These are phyloP conservation scores for Sinosuthora webbiana DNA, from an alignment of 2,113 vertebrate genomes.

Conservation along the genomic window DNA sequence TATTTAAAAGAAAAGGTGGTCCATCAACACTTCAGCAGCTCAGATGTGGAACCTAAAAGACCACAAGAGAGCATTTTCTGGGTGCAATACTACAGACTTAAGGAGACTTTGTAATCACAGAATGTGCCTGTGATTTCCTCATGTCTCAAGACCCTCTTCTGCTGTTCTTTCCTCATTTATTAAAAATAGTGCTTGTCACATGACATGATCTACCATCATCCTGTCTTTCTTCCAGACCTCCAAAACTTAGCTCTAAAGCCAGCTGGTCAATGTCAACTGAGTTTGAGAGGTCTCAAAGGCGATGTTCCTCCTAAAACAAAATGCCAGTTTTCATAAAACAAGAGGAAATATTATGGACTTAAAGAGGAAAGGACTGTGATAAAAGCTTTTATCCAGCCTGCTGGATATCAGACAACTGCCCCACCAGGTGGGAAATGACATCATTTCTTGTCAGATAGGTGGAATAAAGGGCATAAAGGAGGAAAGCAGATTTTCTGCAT, in stretches of 20 bases:
- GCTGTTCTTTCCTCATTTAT: neutral
- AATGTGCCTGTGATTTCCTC: neutral
- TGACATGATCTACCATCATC: neutral
- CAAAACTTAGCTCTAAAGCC: neutral
- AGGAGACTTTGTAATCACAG: neutral
- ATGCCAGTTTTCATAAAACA: neutral
- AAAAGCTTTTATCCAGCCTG: neutral
- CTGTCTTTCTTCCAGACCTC: neutral
- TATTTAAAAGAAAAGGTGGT: neutral
- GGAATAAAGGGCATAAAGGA: neutral
- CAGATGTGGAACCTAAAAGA: neutral
- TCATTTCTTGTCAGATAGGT: neutral
- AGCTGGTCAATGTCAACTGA: neutral
- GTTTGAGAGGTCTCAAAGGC: neutral
- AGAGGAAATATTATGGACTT: neutral
- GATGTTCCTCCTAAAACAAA: neutral
- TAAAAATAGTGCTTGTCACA: neutral
- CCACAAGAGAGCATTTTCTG: neutral
- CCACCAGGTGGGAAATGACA: neutral
- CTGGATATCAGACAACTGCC: neutral
- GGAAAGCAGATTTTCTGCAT: neutral
- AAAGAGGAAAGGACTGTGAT: neutral
- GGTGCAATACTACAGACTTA: neutral
- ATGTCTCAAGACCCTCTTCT: neutral
- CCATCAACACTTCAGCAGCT: neutral